phyloP scores from a whole-genome alignment of 2,888 invertebrate genomes.

The Hydropsyche betteni region DNA sequence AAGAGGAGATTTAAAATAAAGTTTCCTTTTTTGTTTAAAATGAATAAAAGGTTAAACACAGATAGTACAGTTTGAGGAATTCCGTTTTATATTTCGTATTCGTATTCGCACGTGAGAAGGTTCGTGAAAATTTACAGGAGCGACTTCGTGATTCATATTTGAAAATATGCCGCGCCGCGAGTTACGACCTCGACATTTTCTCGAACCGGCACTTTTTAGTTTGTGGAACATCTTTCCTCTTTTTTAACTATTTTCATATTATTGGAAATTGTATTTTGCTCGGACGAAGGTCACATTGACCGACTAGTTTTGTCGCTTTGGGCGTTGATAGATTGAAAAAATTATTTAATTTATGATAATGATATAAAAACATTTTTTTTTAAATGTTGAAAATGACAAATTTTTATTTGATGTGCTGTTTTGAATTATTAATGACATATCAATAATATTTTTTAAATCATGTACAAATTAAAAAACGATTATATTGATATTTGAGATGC shows the following conservation, averaged over 20 bases:
- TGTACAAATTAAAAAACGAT: too few species aligned
- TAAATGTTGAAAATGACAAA: too few species aligned
- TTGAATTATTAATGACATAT: too few species aligned
- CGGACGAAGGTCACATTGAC: constrained; percentile 29
- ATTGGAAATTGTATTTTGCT: background rate
- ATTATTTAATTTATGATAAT: background rate
- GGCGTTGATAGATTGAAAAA: background rate
- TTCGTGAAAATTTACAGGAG: background rate
- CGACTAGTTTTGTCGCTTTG: background rate
- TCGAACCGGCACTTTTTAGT: background rate
- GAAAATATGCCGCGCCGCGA: background rate
- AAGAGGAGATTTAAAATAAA: too few species aligned
- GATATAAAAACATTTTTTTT: too few species aligned
- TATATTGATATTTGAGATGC: too few species aligned
- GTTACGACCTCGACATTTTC: constrained; percentile 24
- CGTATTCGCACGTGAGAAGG: constrained; percentile 4
- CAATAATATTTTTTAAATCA: too few species aligned
- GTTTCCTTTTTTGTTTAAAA: too few species aligned
- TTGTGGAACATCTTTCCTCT: background rate
- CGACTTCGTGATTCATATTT: background rate
- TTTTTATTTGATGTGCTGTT: too few species aligned
- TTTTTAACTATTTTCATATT: background rate
- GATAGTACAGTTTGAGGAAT: too few species aligned
- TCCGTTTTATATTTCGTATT: background rate
- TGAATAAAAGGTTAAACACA: too few species aligned